Base-by-base conservation (phyloP, 2,113 vertebrate genomes). In the Connochaetes taurinus region DNA sequence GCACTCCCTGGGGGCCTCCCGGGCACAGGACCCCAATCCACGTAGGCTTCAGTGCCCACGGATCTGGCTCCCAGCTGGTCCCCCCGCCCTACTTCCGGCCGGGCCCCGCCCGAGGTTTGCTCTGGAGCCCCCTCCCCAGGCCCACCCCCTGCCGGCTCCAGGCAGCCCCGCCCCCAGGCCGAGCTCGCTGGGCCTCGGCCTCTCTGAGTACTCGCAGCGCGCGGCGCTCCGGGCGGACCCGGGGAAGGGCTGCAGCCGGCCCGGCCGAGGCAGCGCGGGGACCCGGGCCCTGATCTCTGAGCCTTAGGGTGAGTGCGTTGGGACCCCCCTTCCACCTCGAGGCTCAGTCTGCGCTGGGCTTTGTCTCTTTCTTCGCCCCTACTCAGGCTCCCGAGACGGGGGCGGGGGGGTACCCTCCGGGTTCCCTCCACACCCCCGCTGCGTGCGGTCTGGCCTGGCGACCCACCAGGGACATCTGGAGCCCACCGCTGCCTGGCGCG, bases 261-360 rank as follows among this genome's bases (percentile, higher is more conserved):
- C 71, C 64, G 0, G 55, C 82, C 50, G 36, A 31, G 36, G 64
- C 85, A 21, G 57, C 67, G 87, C 50, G 52, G 87, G 92, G 36
- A 31, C 87, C 19, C 4, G 27, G 89, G 47, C 71, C 80, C 57
- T n/a, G 57, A 36, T 16, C 81, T 94, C 36, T 29, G 25, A 33
- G 88, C 91, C 50, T 31, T 47, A 57, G 90, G 97, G 98, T 98
- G 97, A 98, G 98, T 97, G 97, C 76, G 43, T 60, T 27, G 29
- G 87, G 43, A n/a, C 2, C 90, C 53, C 40, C 27, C 31, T 47
- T 23, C 17, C 53, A 21, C 12, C n/a, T 43, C 50, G 3, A 57
- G 88, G 58, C 64, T 78, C 9, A 0, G 52, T 25, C 80, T 50
- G 19, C 25, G 7, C 60, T 7, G 50, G 52, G 95, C 96, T 91